These are phyloP conservation scores for Tromatobia lineatoria DNA, from an alignment of 2,888 invertebrate species.

Conservation along the genomic window DNA sequence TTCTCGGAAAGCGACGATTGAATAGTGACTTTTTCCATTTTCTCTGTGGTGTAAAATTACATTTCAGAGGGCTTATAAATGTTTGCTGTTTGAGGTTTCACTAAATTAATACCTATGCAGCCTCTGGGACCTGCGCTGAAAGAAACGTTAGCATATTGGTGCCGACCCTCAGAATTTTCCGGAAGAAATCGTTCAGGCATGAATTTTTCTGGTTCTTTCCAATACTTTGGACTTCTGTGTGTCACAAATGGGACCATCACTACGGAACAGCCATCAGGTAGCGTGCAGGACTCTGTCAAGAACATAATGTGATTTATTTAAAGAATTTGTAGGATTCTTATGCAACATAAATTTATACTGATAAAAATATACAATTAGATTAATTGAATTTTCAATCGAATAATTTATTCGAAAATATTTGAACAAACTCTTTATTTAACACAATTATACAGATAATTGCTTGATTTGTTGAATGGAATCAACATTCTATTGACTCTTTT, in stretches of 20 bases:
- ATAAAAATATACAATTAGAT: too few relatives aligned
- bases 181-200: conserved; percentile 74
- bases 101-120: conserved; percentile 68
- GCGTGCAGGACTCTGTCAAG: conserved; percentile 67
- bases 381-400: too few relatives aligned
- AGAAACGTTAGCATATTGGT: conserved; percentile 71
- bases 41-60: too few relatives aligned
- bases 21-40: too few relatives aligned
- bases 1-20: too few relatives aligned
- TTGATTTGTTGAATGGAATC: too few relatives aligned
- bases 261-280: conserved; percentile 73
- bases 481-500: too few relatives aligned
- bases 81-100: background rate
- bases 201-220: conserved; percentile 75
- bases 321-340: too few relatives aligned
- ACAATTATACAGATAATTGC: too few relatives aligned
- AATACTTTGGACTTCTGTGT: conserved; percentile 71
- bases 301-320: background rate
- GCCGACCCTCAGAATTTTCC: conserved; percentile 70
- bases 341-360: too few relatives aligned
- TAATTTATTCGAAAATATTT: too few relatives aligned
- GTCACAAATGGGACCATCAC: conserved; percentile 69
- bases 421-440: too few relatives aligned
- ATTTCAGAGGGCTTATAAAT: background rate
- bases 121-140: conserved; percentile 71